These are phyloP conservation scores for Ancistrus triradiatus DNA, from an alignment of 2,113 vertebrate genomes.

Conservation along the genomic window DNA sequence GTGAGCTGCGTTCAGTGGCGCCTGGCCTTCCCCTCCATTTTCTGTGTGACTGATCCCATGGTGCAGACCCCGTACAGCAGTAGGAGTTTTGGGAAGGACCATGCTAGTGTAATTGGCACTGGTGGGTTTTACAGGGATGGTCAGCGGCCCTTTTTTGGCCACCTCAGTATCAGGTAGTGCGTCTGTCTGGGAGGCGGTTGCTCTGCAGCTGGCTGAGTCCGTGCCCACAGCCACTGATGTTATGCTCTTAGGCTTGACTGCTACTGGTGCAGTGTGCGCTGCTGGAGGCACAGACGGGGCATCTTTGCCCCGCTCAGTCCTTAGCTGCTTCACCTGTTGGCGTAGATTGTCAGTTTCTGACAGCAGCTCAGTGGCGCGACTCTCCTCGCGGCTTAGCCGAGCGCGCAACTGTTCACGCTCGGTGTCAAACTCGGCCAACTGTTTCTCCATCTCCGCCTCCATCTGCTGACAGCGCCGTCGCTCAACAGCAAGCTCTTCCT, in stretches of 20 bases:
- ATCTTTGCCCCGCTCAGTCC: conserved; percentile 74
- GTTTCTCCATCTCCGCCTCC: conserved; percentile 92
- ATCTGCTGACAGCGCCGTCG: conserved; percentile 78
- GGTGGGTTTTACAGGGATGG: conserved; percentile 78
- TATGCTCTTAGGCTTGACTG: conserved; percentile 66
- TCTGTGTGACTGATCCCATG: conserved; percentile 78
- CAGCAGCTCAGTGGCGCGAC: conserved; percentile 70
- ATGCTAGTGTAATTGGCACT: conserved; percentile 69
- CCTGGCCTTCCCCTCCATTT: conserved; percentile 74
- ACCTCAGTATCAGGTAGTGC: conserved; percentile 62
- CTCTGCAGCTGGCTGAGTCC: conserved; percentile 68
- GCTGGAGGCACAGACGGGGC: conserved; percentile 42
- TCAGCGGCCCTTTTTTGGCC: conserved; percentile 80
- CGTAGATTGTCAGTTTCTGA: conserved; percentile 84
- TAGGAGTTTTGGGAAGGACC: conserved; percentile 71
- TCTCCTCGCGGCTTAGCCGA: conserved; percentile 86
- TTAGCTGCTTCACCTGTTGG: conserved; percentile 86
- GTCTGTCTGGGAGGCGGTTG: conserved; percentile 85
- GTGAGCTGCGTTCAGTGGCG: conserved; percentile 54
- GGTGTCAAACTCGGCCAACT: conserved; percentile 90
- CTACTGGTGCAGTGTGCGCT: conserved; percentile 62
- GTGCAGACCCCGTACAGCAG: conserved; percentile 72
- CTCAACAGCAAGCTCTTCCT: conserved; percentile 80
- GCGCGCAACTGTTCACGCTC: conserved; percentile 93
- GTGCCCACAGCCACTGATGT: conserved; percentile 79